Evolutionary conservation across 1,140 invertebrate genomes (phyloP).

Genomic region (Capitella teleta): DNA sequence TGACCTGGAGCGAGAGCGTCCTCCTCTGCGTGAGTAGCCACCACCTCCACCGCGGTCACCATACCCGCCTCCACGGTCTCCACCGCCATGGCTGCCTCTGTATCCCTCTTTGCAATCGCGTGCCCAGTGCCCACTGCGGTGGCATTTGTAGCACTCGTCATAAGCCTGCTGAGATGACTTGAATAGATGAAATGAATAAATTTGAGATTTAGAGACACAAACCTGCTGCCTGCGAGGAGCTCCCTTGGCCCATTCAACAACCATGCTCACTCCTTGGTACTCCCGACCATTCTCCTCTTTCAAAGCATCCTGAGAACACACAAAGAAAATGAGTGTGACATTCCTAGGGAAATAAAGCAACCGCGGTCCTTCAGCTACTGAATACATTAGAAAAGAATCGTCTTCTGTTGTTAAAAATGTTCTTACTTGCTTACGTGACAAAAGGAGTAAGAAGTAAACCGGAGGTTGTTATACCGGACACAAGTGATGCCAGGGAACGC

Average conservation of each 20-base stretch:
- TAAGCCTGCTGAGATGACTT: constrained; percentile 3
- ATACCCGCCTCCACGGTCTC: constrained; percentile 9
- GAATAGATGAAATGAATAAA: neutral
- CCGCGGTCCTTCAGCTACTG: neutral
- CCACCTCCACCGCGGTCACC: neutral
- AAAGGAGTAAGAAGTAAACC: no score
- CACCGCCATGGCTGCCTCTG: constrained; percentile 1
- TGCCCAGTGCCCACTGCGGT: constrained; percentile 40
- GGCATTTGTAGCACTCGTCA: constrained; percentile 43
- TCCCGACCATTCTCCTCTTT: constrained; percentile 45
- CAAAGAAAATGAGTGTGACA: neutral
- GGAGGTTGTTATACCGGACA: no score
- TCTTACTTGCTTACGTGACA: no score
- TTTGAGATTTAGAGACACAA: neutral
- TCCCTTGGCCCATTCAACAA: constrained; percentile 45
- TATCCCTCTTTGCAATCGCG: constrained; percentile 39
- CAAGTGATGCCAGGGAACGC: no score
- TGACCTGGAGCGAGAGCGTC: no score
- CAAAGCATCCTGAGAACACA: constrained; percentile 38
- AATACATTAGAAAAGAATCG: neutral
- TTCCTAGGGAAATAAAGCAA: constrained; percentile 1
- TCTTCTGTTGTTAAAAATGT: no score
- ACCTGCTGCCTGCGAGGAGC: constrained; percentile 24
- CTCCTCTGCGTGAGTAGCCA: no score
- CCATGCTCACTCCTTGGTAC: constrained; percentile 40